phyloP scores from a whole-genome alignment of 2,797 vertebrate species.

The Tamandua tetradactyla region DNA sequence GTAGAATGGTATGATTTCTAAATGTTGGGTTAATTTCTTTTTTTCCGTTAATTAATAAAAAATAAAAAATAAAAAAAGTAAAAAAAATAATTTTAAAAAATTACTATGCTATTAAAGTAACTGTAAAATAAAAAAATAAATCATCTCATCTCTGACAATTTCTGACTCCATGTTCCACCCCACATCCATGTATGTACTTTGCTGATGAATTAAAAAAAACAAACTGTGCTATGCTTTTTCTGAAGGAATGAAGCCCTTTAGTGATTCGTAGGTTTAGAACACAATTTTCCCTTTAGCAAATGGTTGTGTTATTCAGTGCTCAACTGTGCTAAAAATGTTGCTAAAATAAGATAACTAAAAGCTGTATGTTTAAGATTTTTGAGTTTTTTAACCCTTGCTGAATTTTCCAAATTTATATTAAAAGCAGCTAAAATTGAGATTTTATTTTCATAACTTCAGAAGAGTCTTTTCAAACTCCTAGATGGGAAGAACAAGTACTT shows the following conservation, averaged over 20 bases:
- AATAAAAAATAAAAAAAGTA: too few species aligned
- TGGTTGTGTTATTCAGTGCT: background rate
- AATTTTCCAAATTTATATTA: slow-evolving; percentile 19
- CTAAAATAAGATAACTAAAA: background rate
- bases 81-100: too few species aligned
- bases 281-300: slow-evolving; percentile 42
- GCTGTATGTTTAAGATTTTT: background rate
- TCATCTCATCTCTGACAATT: slow-evolving; percentile 11
- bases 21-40: too few species aligned
- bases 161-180: background rate
- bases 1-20: too few species aligned
- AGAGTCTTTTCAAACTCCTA: background rate
- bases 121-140: background rate
- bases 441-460: slow-evolving; percentile 34
- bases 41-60: too few species aligned
- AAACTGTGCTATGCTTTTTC: background rate
- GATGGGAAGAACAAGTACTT: slow-evolving; percentile 36
- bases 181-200: background rate
- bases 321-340: background rate
- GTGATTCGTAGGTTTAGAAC: background rate
- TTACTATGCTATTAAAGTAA: slow-evolving; percentile 4
- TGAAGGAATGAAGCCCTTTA: slow-evolving; percentile 38
- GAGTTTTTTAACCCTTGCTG: background rate
- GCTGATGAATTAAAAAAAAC: background rate
- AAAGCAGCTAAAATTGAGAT: background rate